Evolutionary conservation across 1,140 invertebrate species (phyloP).

Genomic region (Ylistrum balloti): DNA sequence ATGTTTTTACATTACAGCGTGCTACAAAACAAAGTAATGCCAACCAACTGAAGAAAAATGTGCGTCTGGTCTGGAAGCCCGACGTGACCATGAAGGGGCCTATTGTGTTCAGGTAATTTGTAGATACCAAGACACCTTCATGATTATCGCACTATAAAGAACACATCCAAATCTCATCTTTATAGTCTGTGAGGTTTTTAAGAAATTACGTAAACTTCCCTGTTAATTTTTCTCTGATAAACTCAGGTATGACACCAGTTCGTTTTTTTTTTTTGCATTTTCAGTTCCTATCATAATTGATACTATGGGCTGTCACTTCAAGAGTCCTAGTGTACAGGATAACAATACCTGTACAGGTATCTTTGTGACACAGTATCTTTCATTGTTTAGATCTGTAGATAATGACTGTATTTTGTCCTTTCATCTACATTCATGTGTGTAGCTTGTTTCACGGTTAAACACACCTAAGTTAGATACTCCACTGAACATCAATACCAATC

Average conservation of each 20-base stretch:
- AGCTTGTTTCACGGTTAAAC: neutral
- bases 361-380: no score
- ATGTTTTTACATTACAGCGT: neutral
- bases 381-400: neutral
- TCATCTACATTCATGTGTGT: neutral
- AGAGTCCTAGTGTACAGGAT: no score
- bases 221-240: no score
- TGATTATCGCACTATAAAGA: no score
- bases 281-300: no score
- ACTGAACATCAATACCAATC: neutral
- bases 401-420: neutral
- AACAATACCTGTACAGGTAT: no score
- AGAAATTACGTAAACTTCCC: no score
- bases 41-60: conserved; percentile 22
- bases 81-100: neutral
- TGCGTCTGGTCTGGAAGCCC: neutral
- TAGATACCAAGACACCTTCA: neutral
- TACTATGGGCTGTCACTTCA: no score
- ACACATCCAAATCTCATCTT: no score
- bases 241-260: no score
- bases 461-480: neutral
- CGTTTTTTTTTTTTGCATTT: no score
- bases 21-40: conserved; percentile 22
- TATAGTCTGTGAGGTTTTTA: no score
- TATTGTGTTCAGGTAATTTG: neutral